phyloP scores from a whole-genome alignment of 2,797 vertebrate species.

The Sternotherus odoratus region DNA sequence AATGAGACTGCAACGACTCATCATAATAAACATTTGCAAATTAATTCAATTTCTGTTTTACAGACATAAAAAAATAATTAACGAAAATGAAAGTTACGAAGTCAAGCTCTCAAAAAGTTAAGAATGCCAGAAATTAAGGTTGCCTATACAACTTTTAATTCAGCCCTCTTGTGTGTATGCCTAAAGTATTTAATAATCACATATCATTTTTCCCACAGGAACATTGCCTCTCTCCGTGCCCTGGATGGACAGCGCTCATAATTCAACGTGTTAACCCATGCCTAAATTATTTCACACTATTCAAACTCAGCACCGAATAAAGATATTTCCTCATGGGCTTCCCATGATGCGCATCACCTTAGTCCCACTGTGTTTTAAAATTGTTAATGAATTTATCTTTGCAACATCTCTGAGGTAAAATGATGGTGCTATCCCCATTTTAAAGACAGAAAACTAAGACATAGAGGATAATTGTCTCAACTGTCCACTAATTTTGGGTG shows the following conservation, averaged over 20 bases:
- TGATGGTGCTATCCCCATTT: background rate
- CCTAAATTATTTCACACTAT: background rate
- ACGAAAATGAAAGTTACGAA: background rate
- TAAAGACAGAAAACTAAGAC: background rate
- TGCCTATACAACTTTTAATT: background rate
- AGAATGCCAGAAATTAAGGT: background rate
- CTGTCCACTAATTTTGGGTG: background rate
- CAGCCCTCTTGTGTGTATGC: background rate
- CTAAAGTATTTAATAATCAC: background rate
- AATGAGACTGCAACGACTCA: conserved; percentile 22
- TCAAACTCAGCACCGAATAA: background rate
- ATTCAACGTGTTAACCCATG: background rate
- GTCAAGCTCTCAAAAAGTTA: background rate
- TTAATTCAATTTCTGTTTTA: conserved; percentile 1
- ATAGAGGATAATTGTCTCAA: background rate
- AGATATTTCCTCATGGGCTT: background rate
- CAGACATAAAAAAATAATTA: background rate
- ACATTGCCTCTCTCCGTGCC: background rate
- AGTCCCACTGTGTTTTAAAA: background rate
- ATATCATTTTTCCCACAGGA: background rate
- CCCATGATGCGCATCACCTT: background rate
- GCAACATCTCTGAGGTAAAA: accelerated
- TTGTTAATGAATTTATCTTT: background rate
- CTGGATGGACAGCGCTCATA: accelerated
- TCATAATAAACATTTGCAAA: accelerated